These are phyloP conservation scores for Petrocephalus zakoni DNA, from an alignment of 2,113 vertebrate genomes.

Conservation along the genomic window DNA sequence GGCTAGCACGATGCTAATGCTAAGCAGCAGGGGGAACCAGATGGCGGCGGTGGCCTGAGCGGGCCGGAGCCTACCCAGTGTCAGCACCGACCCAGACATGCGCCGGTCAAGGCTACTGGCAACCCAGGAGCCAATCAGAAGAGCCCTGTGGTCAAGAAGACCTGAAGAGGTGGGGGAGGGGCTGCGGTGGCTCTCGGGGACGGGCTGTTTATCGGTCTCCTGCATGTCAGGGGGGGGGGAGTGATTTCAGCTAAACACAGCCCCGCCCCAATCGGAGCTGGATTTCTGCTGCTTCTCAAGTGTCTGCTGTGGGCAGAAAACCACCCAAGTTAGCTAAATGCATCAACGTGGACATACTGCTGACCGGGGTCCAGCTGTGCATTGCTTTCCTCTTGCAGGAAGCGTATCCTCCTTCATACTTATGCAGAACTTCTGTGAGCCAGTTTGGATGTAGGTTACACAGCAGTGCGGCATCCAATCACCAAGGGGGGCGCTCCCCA, in stretches of 20 bases:
- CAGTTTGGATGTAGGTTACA: not conserved
- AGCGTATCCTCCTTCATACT: not conserved
- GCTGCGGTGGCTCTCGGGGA: not conserved
- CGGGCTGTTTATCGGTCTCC: not conserved
- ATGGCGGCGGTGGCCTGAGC: not conserved
- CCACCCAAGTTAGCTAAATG: not conserved
- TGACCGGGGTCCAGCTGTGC: not conserved
- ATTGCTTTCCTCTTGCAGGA: not conserved
- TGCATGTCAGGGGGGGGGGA: too few species aligned
- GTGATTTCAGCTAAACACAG: not conserved
- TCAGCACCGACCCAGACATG: not conserved
- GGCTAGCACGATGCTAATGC: not conserved
- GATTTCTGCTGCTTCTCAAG: not conserved
- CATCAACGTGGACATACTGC: not conserved
- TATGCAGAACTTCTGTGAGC: not conserved
- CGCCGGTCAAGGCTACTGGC: not conserved
- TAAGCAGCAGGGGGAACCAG: not conserved
- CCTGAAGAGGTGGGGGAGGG: not conserved
- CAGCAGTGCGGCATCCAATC: not conserved
- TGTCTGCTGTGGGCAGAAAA: not conserved
- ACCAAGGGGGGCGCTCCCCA: not conserved
- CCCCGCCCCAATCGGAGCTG: not conserved
- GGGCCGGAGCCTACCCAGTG: not conserved
- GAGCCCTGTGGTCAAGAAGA: too few species aligned
- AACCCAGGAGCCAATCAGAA: not conserved